Evolutionary conservation across 2,888 invertebrate species (phyloP), one percentile per base, ranked within the genome.

Genomic region (Hemistola chrysoprasaria): DNA sequence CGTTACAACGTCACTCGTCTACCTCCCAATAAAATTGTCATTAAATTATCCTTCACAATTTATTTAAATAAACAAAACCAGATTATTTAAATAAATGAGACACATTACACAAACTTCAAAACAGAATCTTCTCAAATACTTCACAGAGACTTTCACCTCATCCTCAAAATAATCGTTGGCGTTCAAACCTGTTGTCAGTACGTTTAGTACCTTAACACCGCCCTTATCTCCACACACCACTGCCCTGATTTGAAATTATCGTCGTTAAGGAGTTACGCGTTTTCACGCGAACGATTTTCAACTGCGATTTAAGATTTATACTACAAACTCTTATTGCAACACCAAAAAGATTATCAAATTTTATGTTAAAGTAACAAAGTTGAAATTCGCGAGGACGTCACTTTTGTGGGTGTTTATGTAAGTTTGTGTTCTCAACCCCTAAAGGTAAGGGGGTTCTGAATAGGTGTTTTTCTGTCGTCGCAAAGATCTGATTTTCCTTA

Each of bases 251-350:
- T 63, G 65, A 71, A 78, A 78, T 78, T 76, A 78, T 78, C 74
- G 76, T 73, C 71, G 70, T 73, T 78, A 78, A 68, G 71, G 71
- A 74, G 72, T 71, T 75, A 74, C 77, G 76, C 74, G 66, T 67
- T 76, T 75, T 75, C 77, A 61, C 76, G 65, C 67, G 71, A 73
- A 60, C 71, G 75, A 62, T 50, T 68, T 65, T 65, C 67, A 60
- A 73, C 77, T 73, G 73, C 67, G 67, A 76, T 75, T 75, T 65
- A 61, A 73, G 69, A 77, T 78, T 77, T 77, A 77, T 76, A 64
- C 55, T 51, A 49, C 74, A 59, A 67, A 64, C 43, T 56, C 63
- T 20, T 20, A 43, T 41, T 46, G 29, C 50, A 41, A 1, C 20
- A 25, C 4, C 0, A 0, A n/a, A 53, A 51, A 41, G 11, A 21